Evolutionary conservation across 2,888 invertebrate species (phyloP), one percentile per base, ranked within the genome.

Genomic region (Eristalis tenax): DNA sequence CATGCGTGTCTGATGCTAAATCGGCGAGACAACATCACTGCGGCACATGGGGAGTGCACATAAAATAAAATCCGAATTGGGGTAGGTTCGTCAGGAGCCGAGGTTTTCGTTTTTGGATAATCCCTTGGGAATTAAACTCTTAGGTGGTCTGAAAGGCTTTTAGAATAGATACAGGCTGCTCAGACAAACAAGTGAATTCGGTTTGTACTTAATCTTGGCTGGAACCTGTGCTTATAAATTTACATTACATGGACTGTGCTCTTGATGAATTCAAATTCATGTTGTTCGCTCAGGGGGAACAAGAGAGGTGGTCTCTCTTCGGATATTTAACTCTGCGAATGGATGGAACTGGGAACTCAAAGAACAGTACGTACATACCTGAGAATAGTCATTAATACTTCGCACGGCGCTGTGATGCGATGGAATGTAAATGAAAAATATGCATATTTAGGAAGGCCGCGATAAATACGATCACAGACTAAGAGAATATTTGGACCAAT

Each of bases 11-110:
- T 63, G 70, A 50, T 65, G 61, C 10, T 80, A 59, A 38, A 63
- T 74, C 65, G 71, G 71, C 61, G 56, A 15, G 26, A 43, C 66
- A 65, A 79, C 73, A 32, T 32, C 70, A 57, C 74, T 26, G 59
- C 26, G 59, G 59, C 11, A 15, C 26, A 26, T 15, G 15, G 26
- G 26, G 26, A 5, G 15, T 11, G 11, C 26, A 4, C 26, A 23
- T 26, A 13, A 26, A 59, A 59, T 59, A 15, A 18, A 50, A 50
- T 18, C 50, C 8, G 50, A 50, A 50, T 50, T 50, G 50, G 18
- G 50, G 50, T 50, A 50, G 50, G 50, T 50, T 50, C 50, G 50
- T 18, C 50, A 18, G n/a, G 18, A 18, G 50, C 10, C n/a, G 18
- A 18, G n/a, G 50, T 18, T 18, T 32, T 32, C 5, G 4, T 32